Conservation (phyloP, 2,888 invertebrate genomes). For the Altica lythri region DNA sequence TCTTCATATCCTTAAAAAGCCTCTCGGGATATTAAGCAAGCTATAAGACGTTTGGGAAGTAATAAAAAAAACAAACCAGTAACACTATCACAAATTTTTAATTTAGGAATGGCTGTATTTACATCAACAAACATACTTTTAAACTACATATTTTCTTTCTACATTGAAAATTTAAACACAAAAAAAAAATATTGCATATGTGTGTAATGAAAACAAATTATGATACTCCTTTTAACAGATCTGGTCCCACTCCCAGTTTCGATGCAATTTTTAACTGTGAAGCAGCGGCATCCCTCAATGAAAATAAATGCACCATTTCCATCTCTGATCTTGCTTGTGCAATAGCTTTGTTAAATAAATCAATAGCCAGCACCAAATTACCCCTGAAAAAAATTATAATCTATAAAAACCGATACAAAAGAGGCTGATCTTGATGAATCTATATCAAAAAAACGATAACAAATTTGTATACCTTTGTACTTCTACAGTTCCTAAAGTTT, state of each 20-base stretch:
- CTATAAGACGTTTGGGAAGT: neutral
- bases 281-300: constrained; percentile 86
- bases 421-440: too few relatives aligned
- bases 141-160: constrained; percentile 15
- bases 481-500: constrained; percentile 93
- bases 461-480: constrained; percentile 90
- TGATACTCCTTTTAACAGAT: constrained; percentile 39
- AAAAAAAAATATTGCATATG: constrained; percentile 10
- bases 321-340: constrained; percentile 81
- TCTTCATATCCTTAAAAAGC: too few relatives aligned
- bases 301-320: constrained; percentile 90
- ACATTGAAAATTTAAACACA: constrained; percentile 17
- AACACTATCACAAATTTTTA: constrained; percentile 18
- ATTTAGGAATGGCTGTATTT: constrained; percentile 37
- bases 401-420: too few relatives aligned
- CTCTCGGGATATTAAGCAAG: too few relatives aligned
- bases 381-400: constrained; percentile 70
- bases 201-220: constrained; percentile 27
- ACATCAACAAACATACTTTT: constrained; percentile 27
- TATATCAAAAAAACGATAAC: too few relatives aligned
- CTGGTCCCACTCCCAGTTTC: constrained; percentile 64
- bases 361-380: constrained; percentile 79
- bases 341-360: constrained; percentile 87
- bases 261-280: constrained; percentile 84
- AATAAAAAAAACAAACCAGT: neutral